Percentiles rank a stretch among this genome's conserved stretches.
Evolutionary conservation across 2,888 invertebrate species (phyloP).

Genomic region (Drosophila diplacantha): DNA sequence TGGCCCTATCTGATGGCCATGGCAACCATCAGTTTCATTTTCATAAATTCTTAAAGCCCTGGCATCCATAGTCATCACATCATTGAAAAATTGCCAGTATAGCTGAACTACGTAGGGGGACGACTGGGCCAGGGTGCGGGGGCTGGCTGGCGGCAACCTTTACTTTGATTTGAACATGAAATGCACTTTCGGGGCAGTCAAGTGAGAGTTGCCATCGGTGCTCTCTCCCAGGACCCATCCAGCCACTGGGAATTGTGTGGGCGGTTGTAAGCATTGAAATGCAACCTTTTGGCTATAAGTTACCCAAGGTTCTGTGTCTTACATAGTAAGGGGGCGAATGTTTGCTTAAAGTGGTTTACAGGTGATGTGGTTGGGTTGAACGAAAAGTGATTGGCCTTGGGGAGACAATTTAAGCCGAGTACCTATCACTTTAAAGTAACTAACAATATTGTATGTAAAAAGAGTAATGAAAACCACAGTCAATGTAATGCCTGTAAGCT

Average conservation of each 20-base stretch:
- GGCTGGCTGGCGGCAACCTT: slow-evolving; percentile 48
- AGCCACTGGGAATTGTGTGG: slow-evolving; percentile 9
- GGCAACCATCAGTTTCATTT: slow-evolving; percentile 53
- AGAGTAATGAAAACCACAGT: no score
- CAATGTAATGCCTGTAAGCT: no score
- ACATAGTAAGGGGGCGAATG: slow-evolving; percentile 21
- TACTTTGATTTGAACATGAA: slow-evolving; percentile 55
- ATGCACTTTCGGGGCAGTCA: slow-evolving; percentile 54
- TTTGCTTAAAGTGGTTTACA: slow-evolving; percentile 33
- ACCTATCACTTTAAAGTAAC: not conserved
- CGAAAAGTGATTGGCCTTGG: not conserved
- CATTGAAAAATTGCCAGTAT: slow-evolving; percentile 55
- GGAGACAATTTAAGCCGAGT: not conserved
- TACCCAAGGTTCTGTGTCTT: slow-evolving; percentile 16
- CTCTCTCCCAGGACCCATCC: slow-evolving; percentile 13
- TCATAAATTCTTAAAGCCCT: slow-evolving; percentile 64
- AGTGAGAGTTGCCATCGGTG: slow-evolving; percentile 55
- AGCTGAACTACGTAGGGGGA: slow-evolving; percentile 36
- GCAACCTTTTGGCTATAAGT: slow-evolving; percentile 20
- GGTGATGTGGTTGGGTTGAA: slow-evolving; percentile 25
- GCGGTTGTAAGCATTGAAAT: slow-evolving; percentile 18
- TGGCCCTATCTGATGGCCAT: slow-evolving; percentile 46
- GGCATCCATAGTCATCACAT: slow-evolving; percentile 27
- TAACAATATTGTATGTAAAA: not conserved
- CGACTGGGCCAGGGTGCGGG: slow-evolving; percentile 9